Base-by-base conservation (phyloP, 64 coral and sea anemone genomes). In the Astreopora myriophthalma region DNA sequence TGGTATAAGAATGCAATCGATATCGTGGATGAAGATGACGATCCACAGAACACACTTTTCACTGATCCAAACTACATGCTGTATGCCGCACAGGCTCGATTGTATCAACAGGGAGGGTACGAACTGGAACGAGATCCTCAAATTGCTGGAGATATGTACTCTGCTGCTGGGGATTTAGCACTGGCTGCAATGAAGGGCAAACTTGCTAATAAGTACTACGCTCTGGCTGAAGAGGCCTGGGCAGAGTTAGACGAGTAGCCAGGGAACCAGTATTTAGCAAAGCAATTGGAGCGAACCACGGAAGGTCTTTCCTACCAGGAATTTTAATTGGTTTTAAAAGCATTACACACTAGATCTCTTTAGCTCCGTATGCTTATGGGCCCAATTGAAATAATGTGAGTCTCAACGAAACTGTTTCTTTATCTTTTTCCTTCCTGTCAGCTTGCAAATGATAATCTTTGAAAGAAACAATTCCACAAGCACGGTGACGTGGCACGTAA, bases 1-100 rank as follows among this genome's bases (percentile, higher is more conserved):
- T 96, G 91, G 95, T 96, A 96, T 69, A 79, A 96, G 68, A 96
- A 87, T 19, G 91, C 95, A 10, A 94, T 96, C n/a, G 95, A 96
- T 73, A 92, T 96, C 17, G 88, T 89, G 48, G 87, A 96, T 38
- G 95, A 96, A 36, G 92, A 94, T 13, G 95, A 94, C 1, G 86
- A 93, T 11, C 95, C 95, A 58, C 87, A 96, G 57, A 96, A 96
- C 48, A 89, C 95, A 0, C 95, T 96, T 4, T 58, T 71, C 69
- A 74, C 91, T 64, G 95, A 96, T 28, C 95, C 95, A 1, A 91
- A 89, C 64, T 94, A 96, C 72, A 63, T 61, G 29, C 44, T 94
- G 16, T 25, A 65, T 37, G 91, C 95, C 10, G 76, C 77, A 30
- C 95, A 96, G 73, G 95, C 95, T 32, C 64, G 90, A 34, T 17